These are phyloP conservation scores for Rhamnusium bicolor DNA, from an alignment of 2,888 invertebrate genomes.

Conservation along the genomic window DNA sequence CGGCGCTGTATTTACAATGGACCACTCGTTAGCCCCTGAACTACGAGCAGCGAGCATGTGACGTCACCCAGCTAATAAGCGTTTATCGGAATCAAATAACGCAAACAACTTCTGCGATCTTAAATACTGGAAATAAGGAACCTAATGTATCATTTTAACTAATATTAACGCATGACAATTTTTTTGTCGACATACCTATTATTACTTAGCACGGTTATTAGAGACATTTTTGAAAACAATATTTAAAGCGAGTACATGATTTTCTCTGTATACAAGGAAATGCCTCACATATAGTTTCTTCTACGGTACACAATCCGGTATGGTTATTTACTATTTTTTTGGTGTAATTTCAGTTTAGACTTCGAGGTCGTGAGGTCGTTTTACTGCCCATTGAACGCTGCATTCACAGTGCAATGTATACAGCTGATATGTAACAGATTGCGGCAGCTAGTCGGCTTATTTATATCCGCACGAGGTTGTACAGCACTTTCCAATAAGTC, in stretches of 20 bases:
- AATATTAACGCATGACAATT: no score
- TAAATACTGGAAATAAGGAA: no score
- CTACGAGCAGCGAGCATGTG: no score
- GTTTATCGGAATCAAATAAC: no score
- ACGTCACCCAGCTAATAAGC: no score
- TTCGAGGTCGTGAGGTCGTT: conserved; percentile 29
- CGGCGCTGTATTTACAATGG: no score
- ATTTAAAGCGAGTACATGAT: not conserved
- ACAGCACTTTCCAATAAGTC: conserved; percentile 20
- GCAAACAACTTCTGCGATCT: no score
- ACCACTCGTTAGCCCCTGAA: no score
- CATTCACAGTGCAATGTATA: not conserved
- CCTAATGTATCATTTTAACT: no score
- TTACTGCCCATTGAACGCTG: conserved; percentile 20
- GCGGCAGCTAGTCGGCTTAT: conserved; percentile 17
- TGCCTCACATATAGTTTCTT: not conserved
- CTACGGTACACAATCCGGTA: not conserved
- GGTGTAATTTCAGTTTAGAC: conserved; percentile 10
- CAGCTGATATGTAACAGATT: conserved; percentile 25
- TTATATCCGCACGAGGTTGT: conserved; percentile 10
- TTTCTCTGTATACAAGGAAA: conserved; percentile 8
- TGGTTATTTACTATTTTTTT: conserved; percentile 3
- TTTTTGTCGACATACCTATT: no score
- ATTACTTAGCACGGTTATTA: conserved; percentile 48
- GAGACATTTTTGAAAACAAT: not conserved